Evolutionary conservation across 2,888 invertebrate genomes (phyloP).

Genomic region (Drosophila barbarae): DNA sequence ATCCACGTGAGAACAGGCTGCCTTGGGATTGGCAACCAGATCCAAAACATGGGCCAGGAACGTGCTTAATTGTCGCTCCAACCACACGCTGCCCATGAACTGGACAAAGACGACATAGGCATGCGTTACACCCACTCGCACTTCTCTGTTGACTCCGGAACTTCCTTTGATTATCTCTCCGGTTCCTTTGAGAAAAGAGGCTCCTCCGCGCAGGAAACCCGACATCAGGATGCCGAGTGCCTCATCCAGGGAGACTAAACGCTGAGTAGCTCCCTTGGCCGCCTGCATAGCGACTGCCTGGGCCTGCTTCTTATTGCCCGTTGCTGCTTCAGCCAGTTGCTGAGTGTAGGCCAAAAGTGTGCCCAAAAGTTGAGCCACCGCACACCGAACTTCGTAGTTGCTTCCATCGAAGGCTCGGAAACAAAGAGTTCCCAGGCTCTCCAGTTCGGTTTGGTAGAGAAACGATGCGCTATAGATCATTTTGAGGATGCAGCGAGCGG

Average conservation of each 20-base stretch:
- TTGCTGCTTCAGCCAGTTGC: conserved; percentile 82
- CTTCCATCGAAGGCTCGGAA: conserved; percentile 95
- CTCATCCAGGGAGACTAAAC: conserved; percentile 91
- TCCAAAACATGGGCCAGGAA: conserved; percentile 95
- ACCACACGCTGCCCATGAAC: conserved; percentile 95
- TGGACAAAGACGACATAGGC: conserved; percentile 97
- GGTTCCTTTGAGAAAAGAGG: conserved; percentile 94
- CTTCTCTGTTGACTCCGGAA: conserved; percentile 95
- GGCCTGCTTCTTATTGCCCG: conserved; percentile 66
- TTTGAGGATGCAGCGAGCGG: conserved; percentile 93
- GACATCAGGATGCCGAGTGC: conserved; percentile 94
- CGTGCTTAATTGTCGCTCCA: conserved; percentile 93
- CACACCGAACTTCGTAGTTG: conserved; percentile 94
- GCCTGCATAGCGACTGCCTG: conserved; percentile 60
- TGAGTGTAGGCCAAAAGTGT: conserved; percentile 86
- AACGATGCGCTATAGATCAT: conserved; percentile 93
- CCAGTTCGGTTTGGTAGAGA: conserved; percentile 92
- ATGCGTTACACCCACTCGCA: conserved; percentile 98
- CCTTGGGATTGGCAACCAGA: conserved; percentile 96
- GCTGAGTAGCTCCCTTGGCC: conserved; percentile 69
- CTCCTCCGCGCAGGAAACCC: conserved; percentile 96
- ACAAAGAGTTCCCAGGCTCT: conserved; percentile 94
- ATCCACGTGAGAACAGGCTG: conserved; percentile 97
- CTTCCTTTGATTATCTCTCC: conserved; percentile 97
- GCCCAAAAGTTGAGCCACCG: conserved; percentile 95